Conservation (phyloP, 2,888 invertebrate species). For the Melipona beecheii region DNA sequence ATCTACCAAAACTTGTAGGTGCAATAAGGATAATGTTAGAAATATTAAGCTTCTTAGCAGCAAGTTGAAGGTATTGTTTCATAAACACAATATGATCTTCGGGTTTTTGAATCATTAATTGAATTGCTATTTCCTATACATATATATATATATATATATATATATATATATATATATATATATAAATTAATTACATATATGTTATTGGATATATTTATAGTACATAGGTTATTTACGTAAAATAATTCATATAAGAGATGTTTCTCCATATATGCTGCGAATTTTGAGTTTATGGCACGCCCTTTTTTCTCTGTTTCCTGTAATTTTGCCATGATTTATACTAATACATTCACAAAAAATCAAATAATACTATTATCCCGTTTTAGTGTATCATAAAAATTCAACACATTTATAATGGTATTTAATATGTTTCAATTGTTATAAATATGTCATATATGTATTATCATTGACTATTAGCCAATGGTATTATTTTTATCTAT, state of each 20-base stretch:
- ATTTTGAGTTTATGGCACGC: slow-evolving; percentile 81
- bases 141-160: not conserved
- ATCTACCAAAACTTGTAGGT: slow-evolving; percentile 83
- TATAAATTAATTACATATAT: not conserved
- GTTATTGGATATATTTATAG: not conserved
- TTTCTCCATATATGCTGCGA: slow-evolving; percentile 88
- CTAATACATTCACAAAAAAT: not conserved
- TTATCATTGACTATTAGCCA: too few relatives aligned
- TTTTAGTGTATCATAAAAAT: not conserved
- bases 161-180: slow-evolving; percentile 68
- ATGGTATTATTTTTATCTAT: not conserved
- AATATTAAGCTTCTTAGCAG: slow-evolving; percentile 84
- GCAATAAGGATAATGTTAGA: slow-evolving; percentile 86
- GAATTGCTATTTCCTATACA: slow-evolving; percentile 86
- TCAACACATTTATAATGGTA: not conserved
- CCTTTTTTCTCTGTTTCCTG: slow-evolving; percentile 52
- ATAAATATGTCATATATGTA: not conserved
- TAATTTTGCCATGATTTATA: slow-evolving; percentile 19
- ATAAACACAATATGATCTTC: slow-evolving; percentile 88
- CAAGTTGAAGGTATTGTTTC: slow-evolving; percentile 86
- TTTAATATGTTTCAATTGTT: slow-evolving; percentile 19
- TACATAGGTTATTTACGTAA: slow-evolving; percentile 83
- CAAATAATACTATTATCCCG: not conserved
- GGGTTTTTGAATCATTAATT: slow-evolving; percentile 87
- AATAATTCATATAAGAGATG: slow-evolving; percentile 88